phyloP scores from a whole-genome alignment of 1,140 invertebrate genomes.

The Xylocopa sonorina region DNA sequence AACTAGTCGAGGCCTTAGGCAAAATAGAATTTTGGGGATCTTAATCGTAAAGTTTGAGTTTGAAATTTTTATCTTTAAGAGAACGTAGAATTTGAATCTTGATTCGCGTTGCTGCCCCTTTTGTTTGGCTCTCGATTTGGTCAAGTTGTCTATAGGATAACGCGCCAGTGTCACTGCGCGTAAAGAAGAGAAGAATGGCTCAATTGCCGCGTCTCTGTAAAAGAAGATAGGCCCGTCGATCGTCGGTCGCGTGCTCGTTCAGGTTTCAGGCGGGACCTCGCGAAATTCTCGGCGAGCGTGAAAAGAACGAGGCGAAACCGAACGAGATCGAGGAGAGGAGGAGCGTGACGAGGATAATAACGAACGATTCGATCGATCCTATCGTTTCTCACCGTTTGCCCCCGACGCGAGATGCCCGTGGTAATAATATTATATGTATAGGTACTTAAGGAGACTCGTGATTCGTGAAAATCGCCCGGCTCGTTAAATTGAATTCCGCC shows the following conservation, averaged over 20 bases:
- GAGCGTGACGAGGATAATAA: slow-evolving; percentile 53
- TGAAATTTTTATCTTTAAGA: too few species aligned
- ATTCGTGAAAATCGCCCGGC: slow-evolving; percentile 28
- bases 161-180: too few species aligned
- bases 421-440: slow-evolving; percentile 5
- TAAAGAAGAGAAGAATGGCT: not conserved
- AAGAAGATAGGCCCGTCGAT: too few species aligned
- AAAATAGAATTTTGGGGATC: too few species aligned
- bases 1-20: too few species aligned
- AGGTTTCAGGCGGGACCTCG: not conserved
- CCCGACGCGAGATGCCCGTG: slow-evolving; percentile 18
- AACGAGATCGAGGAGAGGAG: not conserved
- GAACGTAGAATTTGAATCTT: too few species aligned
- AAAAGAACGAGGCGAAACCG: slow-evolving; percentile 30
- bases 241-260: not conserved
- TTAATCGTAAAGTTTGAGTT: too few species aligned
- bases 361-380: slow-evolving; percentile 33
- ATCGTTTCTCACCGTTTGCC: slow-evolving; percentile 34
- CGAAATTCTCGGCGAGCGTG: slow-evolving; percentile 4
- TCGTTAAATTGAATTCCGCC: slow-evolving; percentile 39
- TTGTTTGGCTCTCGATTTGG: too few species aligned
- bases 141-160: too few species aligned
- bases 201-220: too few species aligned
- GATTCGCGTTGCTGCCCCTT: too few species aligned
- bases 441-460: slow-evolving; percentile 47